These are phyloP conservation scores for Crotalus tigris DNA, from an alignment of 2,113 vertebrate genomes.

Conservation along the genomic window DNA sequence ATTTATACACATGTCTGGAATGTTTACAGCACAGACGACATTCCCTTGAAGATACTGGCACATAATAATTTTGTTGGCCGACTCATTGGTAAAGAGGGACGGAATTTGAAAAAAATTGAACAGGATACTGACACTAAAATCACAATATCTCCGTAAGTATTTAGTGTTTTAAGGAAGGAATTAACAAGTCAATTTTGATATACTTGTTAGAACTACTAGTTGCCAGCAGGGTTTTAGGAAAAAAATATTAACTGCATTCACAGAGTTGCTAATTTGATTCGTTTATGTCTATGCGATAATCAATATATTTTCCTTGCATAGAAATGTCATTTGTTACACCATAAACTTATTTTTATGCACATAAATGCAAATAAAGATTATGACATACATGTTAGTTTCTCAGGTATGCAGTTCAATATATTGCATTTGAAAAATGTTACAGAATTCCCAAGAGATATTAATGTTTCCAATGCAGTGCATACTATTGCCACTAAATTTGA, in stretches of 20 bases:
- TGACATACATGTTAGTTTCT: neutral
- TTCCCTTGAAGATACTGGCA: conserved; percentile 95
- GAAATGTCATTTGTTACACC: neutral
- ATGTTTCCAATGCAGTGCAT: neutral
- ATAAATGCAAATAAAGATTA: neutral
- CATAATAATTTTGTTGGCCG: conserved; percentile 98
- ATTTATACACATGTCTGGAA: conserved; percentile 11
- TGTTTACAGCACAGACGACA: conserved; percentile 88
- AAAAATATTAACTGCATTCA: neutral
- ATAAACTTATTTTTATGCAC: neutral
- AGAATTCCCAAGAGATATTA: neutral
- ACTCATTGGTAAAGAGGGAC: conserved; percentile 96
- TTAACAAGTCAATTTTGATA: neutral
- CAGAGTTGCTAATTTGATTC: neutral
- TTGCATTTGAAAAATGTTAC: neutral
- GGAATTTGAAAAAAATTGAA: conserved; percentile 98
- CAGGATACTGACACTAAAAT: conserved; percentile 97
- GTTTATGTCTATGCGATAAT: neutral
- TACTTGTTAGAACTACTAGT: neutral
- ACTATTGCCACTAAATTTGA: neutral
- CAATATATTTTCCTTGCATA: neutral
- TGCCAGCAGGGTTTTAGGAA: neutral
- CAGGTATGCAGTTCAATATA: neutral
- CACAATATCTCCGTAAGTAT: conserved; percentile 95
- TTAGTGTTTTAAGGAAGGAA: neutral